Evolutionary conservation across 2,888 invertebrate genomes (phyloP), one percentile per base, ranked within the genome.

Genomic region (Crematogaster levior): DNA sequence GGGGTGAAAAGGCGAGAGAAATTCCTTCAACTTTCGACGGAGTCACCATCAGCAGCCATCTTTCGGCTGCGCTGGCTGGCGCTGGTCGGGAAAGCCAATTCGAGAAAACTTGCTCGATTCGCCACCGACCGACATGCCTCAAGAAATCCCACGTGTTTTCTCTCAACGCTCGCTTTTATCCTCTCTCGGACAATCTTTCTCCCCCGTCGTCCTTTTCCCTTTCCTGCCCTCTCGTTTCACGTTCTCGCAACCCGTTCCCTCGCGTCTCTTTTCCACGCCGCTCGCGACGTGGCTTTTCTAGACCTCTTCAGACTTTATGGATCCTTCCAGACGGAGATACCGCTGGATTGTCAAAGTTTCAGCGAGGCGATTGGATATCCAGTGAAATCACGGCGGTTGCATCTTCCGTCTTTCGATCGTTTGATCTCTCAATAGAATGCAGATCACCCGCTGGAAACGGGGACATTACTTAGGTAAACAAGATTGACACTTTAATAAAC

Each of bases 161-260:
- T 85, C 90, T 89, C 87, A 86, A 85, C 85, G 86, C 86, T 90
- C 89, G 91, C 90, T 90, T 92, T 92, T 91, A 92, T 92, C 90
- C 86, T 85, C 83, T 18, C 56, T 85, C 89, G 86, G 88, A 89
- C 90, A 89, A 83, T 86, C 88, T 86, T 87, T 88, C 66, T 80
- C 63, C 40, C 43, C 61, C 27, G 34, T 51, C 27, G 37, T n/a
- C 12, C 37, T 7, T 53, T 60, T 46, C 70, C 7, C 21, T 53
- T 60, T 63, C 61, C 21, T 27, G 3, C 60, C 18, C 37, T 21
- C 37, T 60, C 80, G 48, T 72, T 61, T 48, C 46, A 48, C 37
- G n/a, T n/a, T n/a, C n/a, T 61, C n/a, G 61, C 51, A 81, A 48
- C 12, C 61, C 60, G 40, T 56, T 70, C 53, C 37, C 40, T 24